Evolutionary conservation across 2,888 invertebrate genomes (phyloP).

Genomic region (Ectropis crepuscularia): DNA sequence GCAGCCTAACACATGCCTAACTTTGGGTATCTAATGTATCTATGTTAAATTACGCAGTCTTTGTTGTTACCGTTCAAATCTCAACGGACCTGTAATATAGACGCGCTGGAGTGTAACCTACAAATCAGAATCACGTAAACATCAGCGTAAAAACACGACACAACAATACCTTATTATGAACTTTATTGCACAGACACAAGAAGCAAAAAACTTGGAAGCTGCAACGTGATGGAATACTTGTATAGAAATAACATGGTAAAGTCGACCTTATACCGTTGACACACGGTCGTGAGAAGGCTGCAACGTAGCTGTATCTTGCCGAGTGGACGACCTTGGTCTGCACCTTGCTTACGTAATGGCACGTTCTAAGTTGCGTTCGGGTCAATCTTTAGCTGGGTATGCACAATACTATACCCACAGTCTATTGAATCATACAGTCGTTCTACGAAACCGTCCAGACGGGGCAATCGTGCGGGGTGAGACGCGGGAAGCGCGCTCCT

Average conservation of each 20-base stretch:
- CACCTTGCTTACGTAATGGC: constrained; percentile 48
- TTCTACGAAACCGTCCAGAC: no score
- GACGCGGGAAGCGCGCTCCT: no score
- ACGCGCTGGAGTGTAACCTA: constrained; percentile 38
- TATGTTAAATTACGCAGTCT: no score
- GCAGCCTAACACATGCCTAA: no score
- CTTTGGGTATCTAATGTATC: no score
- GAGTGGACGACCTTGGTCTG: constrained; percentile 55
- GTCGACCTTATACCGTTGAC: constrained; percentile 33
- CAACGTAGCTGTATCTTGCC: constrained; percentile 37
- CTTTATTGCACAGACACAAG: constrained; percentile 24
- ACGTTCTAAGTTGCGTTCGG: constrained; percentile 45
- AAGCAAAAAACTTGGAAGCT: constrained; percentile 14
- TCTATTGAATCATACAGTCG: no score
- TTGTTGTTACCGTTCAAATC: constrained; percentile 5
- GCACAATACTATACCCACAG: constrained; percentile 14
- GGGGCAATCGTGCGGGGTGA: no score
- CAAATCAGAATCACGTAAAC: constrained; percentile 44
- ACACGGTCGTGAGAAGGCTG: constrained; percentile 38
- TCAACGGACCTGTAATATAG: constrained; percentile 25
- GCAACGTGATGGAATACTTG: constrained; percentile 12
- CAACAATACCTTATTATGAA: constrained; percentile 23
- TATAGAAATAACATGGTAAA: constrained; percentile 23
- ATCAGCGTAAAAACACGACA: constrained; percentile 42
- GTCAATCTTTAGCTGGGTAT: constrained; percentile 19